phyloP scores from a whole-genome alignment of 2,797 vertebrate genomes.

The Tinamus major region DNA sequence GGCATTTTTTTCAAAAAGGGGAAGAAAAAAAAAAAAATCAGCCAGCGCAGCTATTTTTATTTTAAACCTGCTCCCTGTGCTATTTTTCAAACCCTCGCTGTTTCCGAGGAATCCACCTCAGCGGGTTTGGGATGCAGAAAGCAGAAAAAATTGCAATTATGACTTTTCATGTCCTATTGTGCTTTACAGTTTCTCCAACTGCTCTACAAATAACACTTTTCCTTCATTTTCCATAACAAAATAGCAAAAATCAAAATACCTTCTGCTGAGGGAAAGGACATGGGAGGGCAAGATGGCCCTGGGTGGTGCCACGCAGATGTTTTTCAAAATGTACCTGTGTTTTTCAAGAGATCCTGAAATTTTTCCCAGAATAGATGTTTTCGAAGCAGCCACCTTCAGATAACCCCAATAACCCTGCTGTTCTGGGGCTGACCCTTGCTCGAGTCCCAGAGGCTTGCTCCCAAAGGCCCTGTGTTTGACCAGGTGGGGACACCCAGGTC shows the following conservation, averaged over 20 bases:
- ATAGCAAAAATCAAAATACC: background rate
- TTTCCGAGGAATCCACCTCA: background rate
- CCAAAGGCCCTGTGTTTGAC: background rate
- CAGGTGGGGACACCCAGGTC: background rate
- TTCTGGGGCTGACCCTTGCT: background rate
- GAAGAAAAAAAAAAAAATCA: background rate
- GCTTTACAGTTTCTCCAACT: background rate
- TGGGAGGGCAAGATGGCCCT: too few species aligned
- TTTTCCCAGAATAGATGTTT: background rate
- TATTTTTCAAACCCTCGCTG: background rate
- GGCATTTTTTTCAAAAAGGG: background rate
- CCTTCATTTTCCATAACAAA: background rate
- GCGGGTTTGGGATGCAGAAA: background rate
- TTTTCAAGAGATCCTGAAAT: background rate
- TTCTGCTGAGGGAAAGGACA: background rate
- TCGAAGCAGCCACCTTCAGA: background rate
- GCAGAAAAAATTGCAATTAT: background rate
- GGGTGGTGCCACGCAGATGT: background rate
- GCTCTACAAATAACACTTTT: background rate
- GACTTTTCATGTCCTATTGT: background rate
- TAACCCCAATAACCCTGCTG: background rate
- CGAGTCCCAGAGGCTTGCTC: too few species aligned
- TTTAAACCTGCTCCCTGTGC: background rate
- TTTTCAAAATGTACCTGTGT: background rate
- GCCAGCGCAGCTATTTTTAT: background rate